Evolutionary conservation across 2,888 invertebrate genomes (phyloP).

Genomic region (Megaustenia siamemsis): DNA sequence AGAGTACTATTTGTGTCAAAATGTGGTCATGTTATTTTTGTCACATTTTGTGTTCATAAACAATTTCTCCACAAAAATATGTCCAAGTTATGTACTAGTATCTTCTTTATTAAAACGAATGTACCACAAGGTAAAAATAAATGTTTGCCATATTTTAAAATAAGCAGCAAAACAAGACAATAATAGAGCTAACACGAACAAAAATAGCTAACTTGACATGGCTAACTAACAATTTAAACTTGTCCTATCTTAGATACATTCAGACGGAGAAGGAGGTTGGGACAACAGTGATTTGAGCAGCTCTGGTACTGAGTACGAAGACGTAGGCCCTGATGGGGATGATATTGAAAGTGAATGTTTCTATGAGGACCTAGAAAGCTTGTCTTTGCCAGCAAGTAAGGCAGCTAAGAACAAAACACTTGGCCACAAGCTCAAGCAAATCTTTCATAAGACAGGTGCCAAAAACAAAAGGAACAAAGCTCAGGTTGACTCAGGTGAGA

Average conservation of each 20-base stretch:
- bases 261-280: conserved; percentile 58
- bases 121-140: no score
- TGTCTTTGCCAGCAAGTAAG: conserved; percentile 13
- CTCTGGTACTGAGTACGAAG: conserved; percentile 50
- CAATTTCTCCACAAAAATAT: no score
- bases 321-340: conserved; percentile 45
- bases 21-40: no score
- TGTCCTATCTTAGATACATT: conserved; percentile 38
- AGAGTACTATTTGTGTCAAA: no score
- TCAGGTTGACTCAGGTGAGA: conserved; percentile 35
- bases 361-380: conserved; percentile 58
- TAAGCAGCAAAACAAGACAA: no score
- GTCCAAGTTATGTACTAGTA: no score
- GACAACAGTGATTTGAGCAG: conserved; percentile 55
- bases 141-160: no score
- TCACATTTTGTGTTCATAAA: no score
- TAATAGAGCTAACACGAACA: no score
- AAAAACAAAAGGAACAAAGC: conserved; percentile 55
- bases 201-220: background rate
- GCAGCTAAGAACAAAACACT: conserved; percentile 54
- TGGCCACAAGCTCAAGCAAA: conserved; percentile 58
- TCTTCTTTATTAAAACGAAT: no score
- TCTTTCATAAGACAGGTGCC: conserved; percentile 55
- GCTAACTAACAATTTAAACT: no score
- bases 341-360: conserved; percentile 57